Base-by-base conservation (phyloP, 1,140 invertebrate genomes). In the Orussus abietinus region DNA sequence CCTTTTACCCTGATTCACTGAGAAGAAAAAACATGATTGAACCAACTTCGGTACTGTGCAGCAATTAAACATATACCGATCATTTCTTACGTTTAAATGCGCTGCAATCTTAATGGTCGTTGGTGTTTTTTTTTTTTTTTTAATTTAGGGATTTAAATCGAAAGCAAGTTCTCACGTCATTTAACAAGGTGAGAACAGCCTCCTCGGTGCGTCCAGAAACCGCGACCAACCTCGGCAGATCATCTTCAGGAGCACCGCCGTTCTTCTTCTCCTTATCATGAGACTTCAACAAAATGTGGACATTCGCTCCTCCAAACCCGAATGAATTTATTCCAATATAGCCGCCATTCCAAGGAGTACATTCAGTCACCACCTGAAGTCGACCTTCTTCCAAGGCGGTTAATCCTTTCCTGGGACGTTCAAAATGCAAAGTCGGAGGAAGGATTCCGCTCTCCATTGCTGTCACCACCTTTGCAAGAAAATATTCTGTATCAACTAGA, bases 221-320 rank as follows among this genome's bases (percentile, higher is more conserved):
- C n/a, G n/a, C n/a, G n/a, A n/a, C n/a, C n/a, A n/a, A n/a, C n/a
- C n/a, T n/a, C n/a, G n/a, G n/a, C n/a, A n/a, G n/a, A n/a, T n/a
- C n/a, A n/a, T n/a, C n/a, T n/a, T n/a, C n/a, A n/a, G n/a, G n/a
- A n/a, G n/a, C n/a, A n/a, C n/a, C n/a, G 9, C 1, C 11, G 25
- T 26, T 26, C 25, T 9, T 44, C 37, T 43, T 67, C 1, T 25
- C 34, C 30, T 62, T 64, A 1, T 49, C 41, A 48, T 72, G 65
- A 7, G 69, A 69, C 39, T 69, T 64, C 0, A 85, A 54, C 5
- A 86, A 52, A 5, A 75, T 69, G 66, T 85, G 83, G 14, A 79
- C 80, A 64, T 86, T 86, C 13, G 81, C 77, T 22, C 83, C 83
- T 47, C 83, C 83, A 63, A 85, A 85, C n/a, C 83, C 83, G 69